Evolutionary conservation across 2,888 invertebrate species (phyloP).

Genomic region (Bombylius discolor): DNA sequence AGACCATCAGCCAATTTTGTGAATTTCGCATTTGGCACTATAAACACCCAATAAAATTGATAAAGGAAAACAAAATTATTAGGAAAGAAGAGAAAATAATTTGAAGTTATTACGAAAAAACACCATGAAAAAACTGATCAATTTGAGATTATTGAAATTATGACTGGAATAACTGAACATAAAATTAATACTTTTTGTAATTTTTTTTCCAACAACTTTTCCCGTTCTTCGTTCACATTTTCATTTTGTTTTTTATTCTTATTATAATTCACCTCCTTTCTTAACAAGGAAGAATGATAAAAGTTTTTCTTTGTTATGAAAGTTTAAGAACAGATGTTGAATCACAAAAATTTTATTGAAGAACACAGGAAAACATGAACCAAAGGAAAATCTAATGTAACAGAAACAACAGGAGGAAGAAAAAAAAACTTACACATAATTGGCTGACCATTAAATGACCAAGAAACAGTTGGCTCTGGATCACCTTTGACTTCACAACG

Average conservation of each 20-base stretch:
- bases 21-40: conserved; percentile 32
- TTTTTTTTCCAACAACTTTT: too few species aligned
- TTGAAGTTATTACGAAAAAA: neutral
- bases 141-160: neutral
- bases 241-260: too few species aligned
- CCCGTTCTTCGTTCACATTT: too few species aligned
- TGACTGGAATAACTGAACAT: neutral
- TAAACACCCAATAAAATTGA: neutral
- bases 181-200: too few species aligned
- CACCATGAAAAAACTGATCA: neutral
- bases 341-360: too few species aligned
- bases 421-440: conserved; percentile 20
- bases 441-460: conserved; percentile 37
- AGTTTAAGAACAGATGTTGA: too few species aligned
- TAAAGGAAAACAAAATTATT: conserved; percentile 8
- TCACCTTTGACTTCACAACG: conserved; percentile 35
- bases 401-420: too few species aligned
- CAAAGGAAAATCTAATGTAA: too few species aligned
- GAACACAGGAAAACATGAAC: too few species aligned
- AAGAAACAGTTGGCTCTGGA: conserved; percentile 33
- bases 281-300: too few species aligned
- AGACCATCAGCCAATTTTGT: conserved; percentile 42
- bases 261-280: too few species aligned
- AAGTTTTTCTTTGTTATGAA: too few species aligned
- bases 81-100: neutral